Evolutionary conservation across 2,113 vertebrate genomes (phyloP).

Genomic region (Sturnus vulgaris): DNA sequence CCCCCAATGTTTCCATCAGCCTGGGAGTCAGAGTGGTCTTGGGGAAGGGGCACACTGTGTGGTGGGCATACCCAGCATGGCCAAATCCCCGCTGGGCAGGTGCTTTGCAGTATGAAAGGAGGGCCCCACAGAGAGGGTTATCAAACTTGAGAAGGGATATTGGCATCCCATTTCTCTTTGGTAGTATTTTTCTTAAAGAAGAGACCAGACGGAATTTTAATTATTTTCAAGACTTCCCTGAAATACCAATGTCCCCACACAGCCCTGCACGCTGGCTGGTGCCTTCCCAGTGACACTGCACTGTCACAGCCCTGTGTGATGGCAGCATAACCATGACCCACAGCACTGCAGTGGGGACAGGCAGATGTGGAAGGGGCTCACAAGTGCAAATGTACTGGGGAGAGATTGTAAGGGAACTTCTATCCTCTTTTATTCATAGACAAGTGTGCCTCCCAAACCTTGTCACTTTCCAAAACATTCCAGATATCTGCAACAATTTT

Average conservation of each 20-base stretch:
- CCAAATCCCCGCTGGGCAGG: not conserved
- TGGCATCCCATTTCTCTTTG: not conserved
- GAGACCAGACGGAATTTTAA: not conserved
- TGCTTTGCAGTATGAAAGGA: not conserved
- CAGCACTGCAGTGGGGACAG: not conserved
- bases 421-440: not conserved
- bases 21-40: slow-evolving; percentile 1
- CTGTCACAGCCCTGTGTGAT: not conserved
- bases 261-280: fast-evolving
- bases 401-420: not conserved
- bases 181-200: not conserved
- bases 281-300: fast-evolving
- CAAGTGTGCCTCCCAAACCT: not conserved
- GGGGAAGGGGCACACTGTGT: not conserved
- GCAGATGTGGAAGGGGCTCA: not conserved
- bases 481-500: not conserved
- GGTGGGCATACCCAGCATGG: fast-evolving
- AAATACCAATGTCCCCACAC: not conserved
- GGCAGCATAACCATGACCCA: fast-evolving
- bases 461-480: not conserved
- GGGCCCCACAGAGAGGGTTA: not conserved
- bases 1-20: slow-evolving; percentile 50
- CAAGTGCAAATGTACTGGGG: not conserved
- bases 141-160: not conserved
- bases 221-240: not conserved